A percentile compares a stretch with the other conserved stretches of the same genome.
These are phyloP conservation scores for Samia ricini DNA, from an alignment of 1,140 invertebrate genomes.

Conservation along the genomic window DNA sequence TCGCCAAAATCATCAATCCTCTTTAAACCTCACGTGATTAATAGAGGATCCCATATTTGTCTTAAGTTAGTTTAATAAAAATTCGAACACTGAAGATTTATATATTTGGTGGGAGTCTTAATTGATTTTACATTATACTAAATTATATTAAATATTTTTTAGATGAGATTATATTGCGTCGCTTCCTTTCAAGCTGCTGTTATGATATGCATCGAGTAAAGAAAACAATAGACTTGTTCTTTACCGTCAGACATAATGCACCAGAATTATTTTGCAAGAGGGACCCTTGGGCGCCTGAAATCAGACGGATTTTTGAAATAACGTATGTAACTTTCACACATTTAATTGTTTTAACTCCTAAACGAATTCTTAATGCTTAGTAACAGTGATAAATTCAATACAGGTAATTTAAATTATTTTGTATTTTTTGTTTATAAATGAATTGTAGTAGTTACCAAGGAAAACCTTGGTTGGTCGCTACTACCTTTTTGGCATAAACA, in stretches of 20 bases:
- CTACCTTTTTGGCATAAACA: no score
- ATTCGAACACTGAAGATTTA: no score
- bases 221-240: conserved; percentile 81
- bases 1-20: no score
- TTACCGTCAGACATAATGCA: conserved; percentile 79
- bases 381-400: background rate
- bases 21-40: no score
- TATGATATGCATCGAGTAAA: conserved; percentile 79
- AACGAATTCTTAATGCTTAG: background rate
- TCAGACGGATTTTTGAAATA: conserved; percentile 76
- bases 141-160: conserved; percentile 20
- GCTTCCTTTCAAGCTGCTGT: conserved; percentile 75
- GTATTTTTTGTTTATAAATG: background rate
- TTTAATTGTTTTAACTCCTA: background rate
- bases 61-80: no score
- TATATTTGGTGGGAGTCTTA: no score
- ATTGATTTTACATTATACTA: no score
- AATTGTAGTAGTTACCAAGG: background rate
- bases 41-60: no score
- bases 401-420: background rate
- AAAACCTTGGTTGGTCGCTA: no score
- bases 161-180: conserved; percentile 78
- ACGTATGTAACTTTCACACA: conserved; percentile 65
- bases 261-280: conserved; percentile 82
- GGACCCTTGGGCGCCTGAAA: conserved; percentile 78